Conservation (phyloP, 1,140 invertebrate genomes). For the Centruroides vittatus region DNA sequence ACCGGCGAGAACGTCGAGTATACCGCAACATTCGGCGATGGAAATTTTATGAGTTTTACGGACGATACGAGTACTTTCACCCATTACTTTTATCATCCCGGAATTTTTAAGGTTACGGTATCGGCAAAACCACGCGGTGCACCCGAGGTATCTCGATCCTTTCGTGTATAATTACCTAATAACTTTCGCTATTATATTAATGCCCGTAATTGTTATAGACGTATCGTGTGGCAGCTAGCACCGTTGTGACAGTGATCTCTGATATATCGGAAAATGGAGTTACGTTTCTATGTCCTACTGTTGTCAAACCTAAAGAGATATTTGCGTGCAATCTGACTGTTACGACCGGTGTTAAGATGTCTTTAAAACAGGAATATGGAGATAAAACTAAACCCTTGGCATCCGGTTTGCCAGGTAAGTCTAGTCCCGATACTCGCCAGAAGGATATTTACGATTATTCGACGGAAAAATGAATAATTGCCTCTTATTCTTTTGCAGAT, state of each 20-base stretch:
- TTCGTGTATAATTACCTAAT: neutral
- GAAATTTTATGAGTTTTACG: conserved; percentile 8
- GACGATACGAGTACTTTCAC: conserved; percentile 4
- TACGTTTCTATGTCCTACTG: conserved; percentile 15
- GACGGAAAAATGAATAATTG: too few species aligned
- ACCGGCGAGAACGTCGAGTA: conserved; percentile 14
- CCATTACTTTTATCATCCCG: conserved; percentile 14
- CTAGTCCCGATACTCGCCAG: too few species aligned
- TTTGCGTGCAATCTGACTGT: conserved; percentile 16
- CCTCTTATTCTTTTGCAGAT: too few species aligned
- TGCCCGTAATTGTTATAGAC: neutral
- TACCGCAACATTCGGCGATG: conserved; percentile 16
- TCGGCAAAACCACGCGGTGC: conserved; percentile 14
- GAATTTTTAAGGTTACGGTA: conserved; percentile 11
- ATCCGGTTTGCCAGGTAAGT: conserved; percentile 16
- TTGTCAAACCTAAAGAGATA: conserved; percentile 18
- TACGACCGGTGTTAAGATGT: conserved; percentile 13
- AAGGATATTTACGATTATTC: too few species aligned
- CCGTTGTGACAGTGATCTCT: conserved; percentile 12
- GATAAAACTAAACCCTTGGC: conserved; percentile 5
- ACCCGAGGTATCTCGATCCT: conserved; percentile 9
- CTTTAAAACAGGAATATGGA: conserved; percentile 17
- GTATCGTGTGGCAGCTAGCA: conserved; percentile 11
- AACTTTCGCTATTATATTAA: neutral
- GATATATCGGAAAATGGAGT: conserved; percentile 13